These are phyloP conservation scores for Petaurus breviceps DNA, from an alignment of 2,113 vertebrate species.

Conservation along the genomic window DNA sequence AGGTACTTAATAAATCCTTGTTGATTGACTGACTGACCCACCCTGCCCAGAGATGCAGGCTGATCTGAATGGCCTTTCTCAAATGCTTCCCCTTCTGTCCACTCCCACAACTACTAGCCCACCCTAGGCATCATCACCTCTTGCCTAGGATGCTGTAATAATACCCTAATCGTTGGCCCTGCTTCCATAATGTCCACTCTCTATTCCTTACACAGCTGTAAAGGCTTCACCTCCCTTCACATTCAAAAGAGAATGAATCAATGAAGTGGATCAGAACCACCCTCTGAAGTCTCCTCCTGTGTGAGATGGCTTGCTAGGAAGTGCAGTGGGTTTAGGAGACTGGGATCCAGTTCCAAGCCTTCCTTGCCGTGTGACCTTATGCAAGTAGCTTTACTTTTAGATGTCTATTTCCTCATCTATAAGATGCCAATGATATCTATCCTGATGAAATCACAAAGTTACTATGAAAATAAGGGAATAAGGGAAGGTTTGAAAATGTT, in stretches of 20 bases:
- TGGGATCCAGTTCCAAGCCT: not conserved
- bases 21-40: not conserved
- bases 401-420: not conserved
- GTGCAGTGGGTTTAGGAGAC: not conserved
- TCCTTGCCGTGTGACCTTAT: not conserved
- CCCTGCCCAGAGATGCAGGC: not conserved
- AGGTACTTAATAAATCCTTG: not conserved
- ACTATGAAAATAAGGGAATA: not conserved
- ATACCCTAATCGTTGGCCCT: not conserved
- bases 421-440: too few species aligned
- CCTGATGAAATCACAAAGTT: not conserved
- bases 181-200: not conserved
- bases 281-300: not conserved
- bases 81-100: not conserved
- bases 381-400: not conserved
- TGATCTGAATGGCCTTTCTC: not conserved
- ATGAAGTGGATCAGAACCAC: not conserved
- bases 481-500: too few species aligned
- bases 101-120: not conserved
- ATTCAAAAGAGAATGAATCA: not conserved
- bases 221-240: not conserved
- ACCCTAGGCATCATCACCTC: not conserved
- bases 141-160: not conserved
- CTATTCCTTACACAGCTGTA: not conserved
- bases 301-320: not conserved